A percentile compares a stretch with the other conserved stretches of the same genome.
Conservation (phyloP, 1,140 invertebrate genomes). For the Brachystomella parvula region DNA sequence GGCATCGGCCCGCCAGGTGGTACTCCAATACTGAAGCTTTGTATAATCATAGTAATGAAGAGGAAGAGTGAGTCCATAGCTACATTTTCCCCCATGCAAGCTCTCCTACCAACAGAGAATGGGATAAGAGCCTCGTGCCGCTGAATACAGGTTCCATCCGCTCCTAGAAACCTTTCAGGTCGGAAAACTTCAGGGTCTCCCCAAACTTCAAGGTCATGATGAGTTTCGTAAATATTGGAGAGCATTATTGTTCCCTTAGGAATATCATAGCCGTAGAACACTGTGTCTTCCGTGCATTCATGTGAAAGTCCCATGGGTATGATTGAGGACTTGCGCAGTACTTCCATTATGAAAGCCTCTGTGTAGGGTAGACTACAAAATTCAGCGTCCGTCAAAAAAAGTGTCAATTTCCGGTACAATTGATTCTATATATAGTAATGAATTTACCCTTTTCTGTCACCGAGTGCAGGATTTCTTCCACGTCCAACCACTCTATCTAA, state of each 20-base stretch:
- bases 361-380: conserved; percentile 17
- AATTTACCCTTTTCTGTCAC: conserved; percentile 4
- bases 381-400: neutral
- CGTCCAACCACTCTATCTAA: conserved; percentile 51
- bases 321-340: conserved; percentile 17
- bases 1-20: neutral
- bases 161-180: conserved; percentile 45
- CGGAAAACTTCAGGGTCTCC: conserved; percentile 44
- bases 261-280: conserved; percentile 40
- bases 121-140: conserved; percentile 8
- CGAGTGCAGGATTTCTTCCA: conserved; percentile 24
- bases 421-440: neutral
- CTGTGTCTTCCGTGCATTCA: conserved; percentile 23
- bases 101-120: conserved; percentile 16
- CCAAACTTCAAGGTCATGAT: conserved; percentile 43
- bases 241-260: conserved; percentile 42
- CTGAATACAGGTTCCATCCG: neutral
- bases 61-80: conserved; percentile 13
- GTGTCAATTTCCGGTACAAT: neutral
- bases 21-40: conserved; percentile 9
- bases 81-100: conserved; percentile 16
- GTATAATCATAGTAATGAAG: conserved; percentile 7
- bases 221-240: conserved; percentile 44
- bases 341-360: conserved; percentile 29
- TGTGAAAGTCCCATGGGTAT: conserved; percentile 18